Conservation (phyloP, 2,113 vertebrate species). For the Anolis sagrei region DNA sequence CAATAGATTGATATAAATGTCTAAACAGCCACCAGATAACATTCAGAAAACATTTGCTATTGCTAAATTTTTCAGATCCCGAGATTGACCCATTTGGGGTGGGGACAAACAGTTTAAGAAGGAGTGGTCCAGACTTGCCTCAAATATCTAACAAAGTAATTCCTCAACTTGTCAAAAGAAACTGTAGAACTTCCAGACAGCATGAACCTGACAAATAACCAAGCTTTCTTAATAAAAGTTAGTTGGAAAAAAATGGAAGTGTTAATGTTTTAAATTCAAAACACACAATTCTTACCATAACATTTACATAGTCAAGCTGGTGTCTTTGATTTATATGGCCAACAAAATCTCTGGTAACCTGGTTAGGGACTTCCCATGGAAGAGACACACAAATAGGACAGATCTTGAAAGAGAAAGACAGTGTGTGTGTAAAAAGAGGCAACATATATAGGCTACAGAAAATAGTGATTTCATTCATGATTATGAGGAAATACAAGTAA, state of each 20-base stretch:
- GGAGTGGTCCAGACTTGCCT: not conserved
- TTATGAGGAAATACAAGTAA: conserved; percentile 4
- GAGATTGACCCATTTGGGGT: too few species aligned
- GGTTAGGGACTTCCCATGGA: conserved; percentile 84
- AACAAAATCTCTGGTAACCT: conserved; percentile 84
- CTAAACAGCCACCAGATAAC: too few species aligned
- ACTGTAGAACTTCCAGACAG: not conserved
- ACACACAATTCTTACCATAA: conserved; percentile 80
- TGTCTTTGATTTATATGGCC: conserved; percentile 86
- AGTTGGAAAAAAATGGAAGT: not conserved
- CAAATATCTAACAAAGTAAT: not conserved
- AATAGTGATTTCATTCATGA: conserved; percentile 21
- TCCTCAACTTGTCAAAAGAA: not conserved
- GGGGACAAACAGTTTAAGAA: too few species aligned
- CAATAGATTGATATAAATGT: too few species aligned
- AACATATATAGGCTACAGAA: conserved; percentile 14
- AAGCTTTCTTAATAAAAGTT: not conserved
- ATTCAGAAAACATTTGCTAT: too few species aligned
- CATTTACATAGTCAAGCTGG: conserved; percentile 82
- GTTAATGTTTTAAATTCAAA: conserved; percentile 38
- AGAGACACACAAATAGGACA: conserved; percentile 87
- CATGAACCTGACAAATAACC: not conserved
- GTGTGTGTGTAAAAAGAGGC: not conserved
- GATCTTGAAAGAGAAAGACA: conserved; percentile 70
- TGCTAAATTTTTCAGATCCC: too few species aligned